Conservation (phyloP, 2,113 vertebrate species). For the Cephalophus harveyi region DNA sequence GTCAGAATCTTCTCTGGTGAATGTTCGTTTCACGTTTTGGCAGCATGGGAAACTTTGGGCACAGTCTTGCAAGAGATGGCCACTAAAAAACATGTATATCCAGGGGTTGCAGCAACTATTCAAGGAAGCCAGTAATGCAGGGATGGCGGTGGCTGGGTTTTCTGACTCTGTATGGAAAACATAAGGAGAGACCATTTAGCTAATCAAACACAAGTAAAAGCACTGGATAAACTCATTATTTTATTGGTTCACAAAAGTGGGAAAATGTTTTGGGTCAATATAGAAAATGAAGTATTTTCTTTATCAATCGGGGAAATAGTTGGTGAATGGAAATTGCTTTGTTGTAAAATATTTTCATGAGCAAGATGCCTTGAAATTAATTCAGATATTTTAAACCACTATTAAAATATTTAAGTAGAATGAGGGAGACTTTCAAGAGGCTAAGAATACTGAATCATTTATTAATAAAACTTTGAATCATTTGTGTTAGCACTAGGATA, state of each 20-base stretch:
- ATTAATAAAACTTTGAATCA: neutral
- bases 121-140: slow-evolving; percentile 92
- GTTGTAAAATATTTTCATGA: neutral
- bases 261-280: neutral
- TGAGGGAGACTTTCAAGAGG: neutral
- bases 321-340: neutral
- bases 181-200: neutral
- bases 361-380: neutral
- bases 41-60: slow-evolving; percentile 88
- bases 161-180: slow-evolving; percentile 86
- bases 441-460: neutral
- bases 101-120: slow-evolving; percentile 99
- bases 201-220: neutral
- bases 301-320: neutral
- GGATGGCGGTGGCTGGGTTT: slow-evolving; percentile 90
- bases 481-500: neutral
- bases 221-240: neutral
- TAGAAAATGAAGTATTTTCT: slow-evolving; percentile 1
- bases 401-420: neutral
- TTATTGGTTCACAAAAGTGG: neutral
- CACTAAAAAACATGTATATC: slow-evolving; percentile 99
- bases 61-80: slow-evolving; percentile 94
- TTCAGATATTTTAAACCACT: neutral
- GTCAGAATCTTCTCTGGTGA: slow-evolving; percentile 92
- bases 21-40: slow-evolving; percentile 75